Evolutionary conservation across 2,113 vertebrate genomes (phyloP).

Genomic region (Paramormyrops kingsleyae): DNA sequence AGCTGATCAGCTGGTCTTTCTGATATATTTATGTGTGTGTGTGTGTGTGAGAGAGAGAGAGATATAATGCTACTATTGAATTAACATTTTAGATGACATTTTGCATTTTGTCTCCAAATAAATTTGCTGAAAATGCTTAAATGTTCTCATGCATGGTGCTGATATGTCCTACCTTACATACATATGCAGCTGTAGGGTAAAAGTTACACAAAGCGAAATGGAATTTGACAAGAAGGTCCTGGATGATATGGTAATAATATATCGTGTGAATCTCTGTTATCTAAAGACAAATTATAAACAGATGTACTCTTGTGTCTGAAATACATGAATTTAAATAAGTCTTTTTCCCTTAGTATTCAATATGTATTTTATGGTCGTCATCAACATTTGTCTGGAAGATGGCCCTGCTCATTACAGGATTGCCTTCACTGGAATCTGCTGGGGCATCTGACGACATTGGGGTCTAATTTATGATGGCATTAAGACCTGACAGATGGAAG

Average conservation of each 20-base stretch:
- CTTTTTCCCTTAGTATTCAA: not conserved
- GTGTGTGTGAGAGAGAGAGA: not conserved
- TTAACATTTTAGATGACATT: not conserved
- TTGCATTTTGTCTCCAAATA: not conserved
- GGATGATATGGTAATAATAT: not conserved
- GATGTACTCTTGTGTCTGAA: not conserved
- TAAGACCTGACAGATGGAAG: conserved; percentile 24
- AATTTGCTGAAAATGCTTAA: not conserved
- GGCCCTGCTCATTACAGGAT: not conserved
- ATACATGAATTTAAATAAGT: not conserved
- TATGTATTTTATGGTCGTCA: not conserved
- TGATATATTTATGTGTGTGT: not conserved
- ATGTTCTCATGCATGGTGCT: not conserved
- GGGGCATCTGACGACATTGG: conserved; percentile 26
- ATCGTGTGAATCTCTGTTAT: not conserved
- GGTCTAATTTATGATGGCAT: conserved; percentile 48
- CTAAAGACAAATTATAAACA: not conserved
- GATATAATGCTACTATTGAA: not conserved
- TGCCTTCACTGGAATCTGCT: conserved; percentile 36
- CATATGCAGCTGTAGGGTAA: not conserved
- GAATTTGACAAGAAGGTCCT: not conserved
- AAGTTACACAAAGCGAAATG: not conserved
- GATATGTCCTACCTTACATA: not conserved
- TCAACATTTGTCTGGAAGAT: conserved; percentile 12
- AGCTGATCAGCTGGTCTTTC: not conserved